Base-by-base conservation (phyloP, 2,888 invertebrate species). In the Alloscopus bannaensis region DNA sequence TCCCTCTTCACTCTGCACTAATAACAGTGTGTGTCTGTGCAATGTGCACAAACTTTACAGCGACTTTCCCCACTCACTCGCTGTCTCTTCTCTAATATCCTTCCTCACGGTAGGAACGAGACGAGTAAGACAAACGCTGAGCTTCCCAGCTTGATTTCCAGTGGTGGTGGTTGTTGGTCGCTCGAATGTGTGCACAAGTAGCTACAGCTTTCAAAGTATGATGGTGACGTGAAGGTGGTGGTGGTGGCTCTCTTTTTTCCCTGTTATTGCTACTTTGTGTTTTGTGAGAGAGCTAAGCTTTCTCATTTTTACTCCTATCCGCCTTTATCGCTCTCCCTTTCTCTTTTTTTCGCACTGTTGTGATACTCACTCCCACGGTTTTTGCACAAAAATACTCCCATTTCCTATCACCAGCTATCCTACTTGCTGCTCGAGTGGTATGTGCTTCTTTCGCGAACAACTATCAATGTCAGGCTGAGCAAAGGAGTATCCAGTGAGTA, bases 71-170 rank as follows among this genome's bases (percentile, higher is more conserved):
- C 18, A 47, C 11, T 47, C n/a, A 6, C 3, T n/a, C n/a, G 18
- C 47, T 47, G 47, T 47, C 18, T n/a, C 47, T 47, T 47, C 11
- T 47, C 4, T n/a, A 4, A 13, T 47, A 47, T 47, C 47, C n/a
- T n/a, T 6, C 47, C 18, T 13, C 62, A 64, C 47, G 47, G 31
- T 42, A 42, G 29, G 62, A 29, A 57, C 52, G 62, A 72, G 40
- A 47, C n/a, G n/a, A n/a, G n/a, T n/a, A n/a, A 50, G 62, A 52
- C 42, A 50, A 40, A 31, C 42, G 60, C 52, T n/a, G n/a, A n/a
- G 59, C 31, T 52, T 72, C 64, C 45, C 72, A 72, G 50, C 55
- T 64, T 72, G 64, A 72, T 72, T 72, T 31, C n/a, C 45, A 55
- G 24, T 45, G 59, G 22, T 42, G 42, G 62, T 62, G 40, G 20